These are phyloP conservation scores for Deroptyus accipitrinus DNA, from an alignment of 2,113 vertebrate species.

Conservation along the genomic window DNA sequence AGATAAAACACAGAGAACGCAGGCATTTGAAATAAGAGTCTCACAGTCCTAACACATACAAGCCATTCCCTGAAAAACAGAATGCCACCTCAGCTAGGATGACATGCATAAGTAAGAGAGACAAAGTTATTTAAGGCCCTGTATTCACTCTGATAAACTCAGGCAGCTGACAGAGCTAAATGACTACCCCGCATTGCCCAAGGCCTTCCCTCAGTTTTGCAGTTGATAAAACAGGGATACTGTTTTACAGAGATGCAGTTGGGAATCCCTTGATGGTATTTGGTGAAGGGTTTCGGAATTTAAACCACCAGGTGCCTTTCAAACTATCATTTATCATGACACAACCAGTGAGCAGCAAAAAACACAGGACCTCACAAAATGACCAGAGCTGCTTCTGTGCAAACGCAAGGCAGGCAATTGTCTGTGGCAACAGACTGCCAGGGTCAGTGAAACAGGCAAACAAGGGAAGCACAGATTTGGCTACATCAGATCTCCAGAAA, in stretches of 20 bases:
- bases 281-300: background rate
- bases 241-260: background rate
- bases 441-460: background rate
- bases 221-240: background rate
- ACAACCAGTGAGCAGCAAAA: background rate
- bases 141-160: background rate
- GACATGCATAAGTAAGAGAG: background rate
- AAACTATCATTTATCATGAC: background rate
- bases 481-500: background rate
- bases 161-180: background rate
- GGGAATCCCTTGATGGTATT: background rate
- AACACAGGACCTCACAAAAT: background rate
- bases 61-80: background rate
- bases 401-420: background rate
- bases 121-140: background rate
- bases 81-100: background rate
- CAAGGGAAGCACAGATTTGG: background rate
- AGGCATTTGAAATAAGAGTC: background rate
- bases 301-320: background rate
- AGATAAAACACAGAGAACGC: background rate
- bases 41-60: background rate
- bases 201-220: background rate
- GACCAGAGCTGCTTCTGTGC: background rate
- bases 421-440: background rate
- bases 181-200: background rate